Evolutionary conservation across 2,888 invertebrate genomes (phyloP).

Genomic region (Trachelus tabidus): DNA sequence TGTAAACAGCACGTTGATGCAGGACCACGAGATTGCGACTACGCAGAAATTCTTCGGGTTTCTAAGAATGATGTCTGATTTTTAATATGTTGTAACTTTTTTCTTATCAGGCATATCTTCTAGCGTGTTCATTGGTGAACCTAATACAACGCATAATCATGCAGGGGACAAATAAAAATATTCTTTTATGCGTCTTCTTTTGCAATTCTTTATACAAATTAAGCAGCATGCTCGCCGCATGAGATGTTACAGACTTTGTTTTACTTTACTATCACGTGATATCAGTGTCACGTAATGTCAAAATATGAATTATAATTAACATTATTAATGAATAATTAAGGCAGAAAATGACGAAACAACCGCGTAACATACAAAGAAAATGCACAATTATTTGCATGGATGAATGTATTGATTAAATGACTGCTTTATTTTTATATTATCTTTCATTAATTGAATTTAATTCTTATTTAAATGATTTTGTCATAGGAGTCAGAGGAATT

Average conservation of each 20-base stretch:
- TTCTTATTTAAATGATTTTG: background rate
- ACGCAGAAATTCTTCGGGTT: background rate
- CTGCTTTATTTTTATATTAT: background rate
- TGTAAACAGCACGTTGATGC: background rate
- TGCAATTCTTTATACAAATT: background rate
- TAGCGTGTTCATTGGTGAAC: background rate
- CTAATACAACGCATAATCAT: background rate
- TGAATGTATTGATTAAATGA: background rate
- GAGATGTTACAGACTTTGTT: background rate
- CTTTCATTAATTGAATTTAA: background rate
- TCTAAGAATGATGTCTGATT: background rate
- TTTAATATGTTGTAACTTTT: background rate
- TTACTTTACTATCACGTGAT: background rate
- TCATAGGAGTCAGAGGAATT: constrained; percentile 52
- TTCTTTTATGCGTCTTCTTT: background rate
- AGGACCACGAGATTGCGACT: background rate
- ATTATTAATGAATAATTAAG: background rate
- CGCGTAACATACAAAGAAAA: background rate
- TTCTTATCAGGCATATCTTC: background rate
- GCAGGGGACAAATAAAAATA: background rate
- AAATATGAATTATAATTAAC: background rate
- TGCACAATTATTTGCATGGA: background rate
- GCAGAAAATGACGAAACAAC: background rate
- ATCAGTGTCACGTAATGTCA: background rate
- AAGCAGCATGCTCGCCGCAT: background rate